Base-by-base conservation (phyloP, 2,888 invertebrate species). In the Mermis nigrescens region DNA sequence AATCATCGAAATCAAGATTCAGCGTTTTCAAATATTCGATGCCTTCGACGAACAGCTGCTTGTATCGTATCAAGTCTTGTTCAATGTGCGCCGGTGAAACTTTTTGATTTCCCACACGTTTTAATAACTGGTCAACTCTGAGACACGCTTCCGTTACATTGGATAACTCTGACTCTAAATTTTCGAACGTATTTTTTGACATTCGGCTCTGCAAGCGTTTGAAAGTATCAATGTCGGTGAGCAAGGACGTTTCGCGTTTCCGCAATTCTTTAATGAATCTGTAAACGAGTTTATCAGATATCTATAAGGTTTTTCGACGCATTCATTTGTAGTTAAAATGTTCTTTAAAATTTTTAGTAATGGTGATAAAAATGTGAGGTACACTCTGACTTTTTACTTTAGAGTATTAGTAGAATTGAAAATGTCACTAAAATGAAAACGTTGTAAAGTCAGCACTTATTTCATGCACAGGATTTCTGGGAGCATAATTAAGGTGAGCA, bases 81-180 rank as follows among this genome's bases (percentile, higher is more conserved):
- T 87, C 84, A 46, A 87, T 84, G 63, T 64, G 70, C 65, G 58
- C 68, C 65, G n/a, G n/a, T n/a, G n/a, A n/a, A n/a, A n/a, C n/a
- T n/a, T n/a, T n/a, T 57, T 66, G 62, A 38, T n/a, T n/a, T n/a
- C n/a, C n/a, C n/a, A n/a, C n/a, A n/a, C n/a, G n/a, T n/a, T 70
- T 60, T 15, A 64, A 65, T 19, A 89, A 85, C 74, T 89, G 89
- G 75, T 94, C 92, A 56, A 89, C 88, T 70, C 91, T 79, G 75
- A 94, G 92, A 77, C 92, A 92, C 76, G 94, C 95, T 73, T 91
- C 90, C 71, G 84, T 82, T 69, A 95, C 89, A 76, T 94, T 95
- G 66, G 84, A 82, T 72, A 92, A 84, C 77, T 98, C 95, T 73
- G 85, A 81, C 74, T 92, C 91, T 68, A 95, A 78, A 76, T 89